phyloP scores from a whole-genome alignment of 2,888 invertebrate species.

The Cosmia pyralina region DNA sequence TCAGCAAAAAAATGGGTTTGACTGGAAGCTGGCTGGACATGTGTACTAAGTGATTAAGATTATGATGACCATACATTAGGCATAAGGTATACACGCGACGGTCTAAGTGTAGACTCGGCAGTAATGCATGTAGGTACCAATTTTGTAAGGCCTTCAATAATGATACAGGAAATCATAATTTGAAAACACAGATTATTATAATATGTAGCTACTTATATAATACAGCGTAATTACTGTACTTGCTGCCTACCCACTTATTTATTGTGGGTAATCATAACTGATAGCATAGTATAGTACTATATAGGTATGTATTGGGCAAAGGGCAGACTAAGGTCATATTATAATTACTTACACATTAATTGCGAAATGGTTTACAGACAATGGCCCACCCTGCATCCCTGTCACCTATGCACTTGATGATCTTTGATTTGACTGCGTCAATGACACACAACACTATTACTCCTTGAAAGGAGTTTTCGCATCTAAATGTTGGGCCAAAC shows the following conservation, averaged over 20 bases:
- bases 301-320: neutral
- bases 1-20: neutral
- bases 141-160: constrained; percentile 17
- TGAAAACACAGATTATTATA: constrained; percentile 5
- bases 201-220: constrained; percentile 15
- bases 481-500: neutral
- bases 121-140: constrained; percentile 3
- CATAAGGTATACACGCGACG: neutral
- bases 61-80: neutral
- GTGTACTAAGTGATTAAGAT: neutral
- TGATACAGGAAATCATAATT: constrained; percentile 49
- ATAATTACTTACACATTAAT: neutral
- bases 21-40: neutral
- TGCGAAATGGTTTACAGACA: constrained; percentile 20
- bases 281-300: neutral
- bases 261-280: constrained; percentile 6
- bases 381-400: neutral
- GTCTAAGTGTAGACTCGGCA: neutral
- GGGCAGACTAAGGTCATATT: constrained; percentile 8
- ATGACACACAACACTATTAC: neutral
- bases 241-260: constrained; percentile 24
- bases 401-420: neutral
- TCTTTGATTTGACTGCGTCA: neutral
- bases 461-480: neutral
- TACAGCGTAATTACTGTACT: constrained; percentile 28